These are phyloP conservation scores for Ectobius pallidus DNA, from an alignment of 2,888 invertebrate species.

Conservation along the genomic window DNA sequence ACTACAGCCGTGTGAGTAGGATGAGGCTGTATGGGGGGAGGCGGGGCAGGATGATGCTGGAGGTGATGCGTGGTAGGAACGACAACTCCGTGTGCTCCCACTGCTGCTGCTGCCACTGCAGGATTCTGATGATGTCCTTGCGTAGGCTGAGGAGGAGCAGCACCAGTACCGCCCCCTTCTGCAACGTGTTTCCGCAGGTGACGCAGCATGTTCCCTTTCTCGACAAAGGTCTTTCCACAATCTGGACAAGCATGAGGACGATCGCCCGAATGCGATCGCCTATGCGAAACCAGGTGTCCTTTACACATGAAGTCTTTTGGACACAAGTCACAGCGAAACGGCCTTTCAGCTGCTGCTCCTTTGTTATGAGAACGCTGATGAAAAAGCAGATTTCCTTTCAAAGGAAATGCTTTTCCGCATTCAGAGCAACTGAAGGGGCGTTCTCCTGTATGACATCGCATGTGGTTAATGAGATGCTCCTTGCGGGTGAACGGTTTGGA, in stretches of 20 bases:
- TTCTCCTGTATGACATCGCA: conserved; percentile 51
- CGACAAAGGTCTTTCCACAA: conserved; percentile 80
- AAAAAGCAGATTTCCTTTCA: conserved; percentile 71
- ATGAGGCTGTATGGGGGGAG: conserved; percentile 29
- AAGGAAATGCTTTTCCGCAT: conserved; percentile 70
- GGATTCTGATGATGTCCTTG: conserved; percentile 31
- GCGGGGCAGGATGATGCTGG: conserved; percentile 31
- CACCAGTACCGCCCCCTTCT: conserved; percentile 51
- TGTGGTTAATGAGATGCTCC: conserved; percentile 51
- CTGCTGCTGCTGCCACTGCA: conserved; percentile 24
- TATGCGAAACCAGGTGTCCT: conserved; percentile 84
- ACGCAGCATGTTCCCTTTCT: conserved; percentile 77
- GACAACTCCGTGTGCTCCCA: conserved; percentile 22
- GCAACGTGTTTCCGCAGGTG: conserved; percentile 74
- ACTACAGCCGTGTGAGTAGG: conserved; percentile 37
- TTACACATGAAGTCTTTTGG: conserved; percentile 86
- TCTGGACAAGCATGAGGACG: conserved; percentile 65
- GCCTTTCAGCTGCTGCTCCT: conserved; percentile 71
- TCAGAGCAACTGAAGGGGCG: conserved; percentile 51
- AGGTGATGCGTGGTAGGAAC: conserved; percentile 26
- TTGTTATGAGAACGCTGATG: conserved; percentile 74
- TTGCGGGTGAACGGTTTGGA: conserved; percentile 67
- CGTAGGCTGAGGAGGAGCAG: conserved; percentile 37
- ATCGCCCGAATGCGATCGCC: conserved; percentile 70
- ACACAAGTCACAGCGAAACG: conserved; percentile 83